Conservation (phyloP, 2,888 invertebrate genomes). For the Euzophera pinguis region DNA sequence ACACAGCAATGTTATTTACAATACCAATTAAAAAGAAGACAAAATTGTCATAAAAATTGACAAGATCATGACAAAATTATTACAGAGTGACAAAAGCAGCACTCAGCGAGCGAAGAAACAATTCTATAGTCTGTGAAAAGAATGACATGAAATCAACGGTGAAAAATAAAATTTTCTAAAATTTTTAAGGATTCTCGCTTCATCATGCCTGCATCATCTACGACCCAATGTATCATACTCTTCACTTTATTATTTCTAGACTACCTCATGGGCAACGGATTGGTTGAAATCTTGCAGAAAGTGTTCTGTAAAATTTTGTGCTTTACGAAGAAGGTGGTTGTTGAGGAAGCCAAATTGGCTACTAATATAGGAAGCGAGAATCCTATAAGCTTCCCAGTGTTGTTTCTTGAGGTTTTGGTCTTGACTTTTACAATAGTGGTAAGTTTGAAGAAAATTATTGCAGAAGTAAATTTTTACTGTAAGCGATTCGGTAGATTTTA, state of each 20-base stretch:
- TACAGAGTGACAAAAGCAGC: no score
- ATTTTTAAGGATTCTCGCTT: background rate
- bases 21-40: no score
- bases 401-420: slow-evolving; percentile 46
- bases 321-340: slow-evolving; percentile 41
- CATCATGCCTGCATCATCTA: slow-evolving; percentile 12
- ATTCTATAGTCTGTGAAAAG: no score
- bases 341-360: slow-evolving; percentile 37
- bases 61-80: no score
- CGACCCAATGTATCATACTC: slow-evolving; percentile 37
- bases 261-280: slow-evolving; percentile 53
- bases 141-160: background rate
- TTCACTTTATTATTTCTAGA: slow-evolving; percentile 49
- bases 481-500: no score
- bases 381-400: slow-evolving; percentile 39
- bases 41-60: no score
- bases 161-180: slow-evolving; percentile 11
- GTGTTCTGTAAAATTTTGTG: slow-evolving; percentile 43
- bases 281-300: slow-evolving; percentile 41
- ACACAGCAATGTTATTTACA: no score
- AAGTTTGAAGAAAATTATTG: no score
- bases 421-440: slow-evolving; percentile 47
- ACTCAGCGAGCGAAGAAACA: no score
- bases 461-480: no score
- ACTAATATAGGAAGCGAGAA: slow-evolving; percentile 24